phyloP scores from a whole-genome alignment of 1,140 invertebrate species.

The Drosophila truncata region DNA sequence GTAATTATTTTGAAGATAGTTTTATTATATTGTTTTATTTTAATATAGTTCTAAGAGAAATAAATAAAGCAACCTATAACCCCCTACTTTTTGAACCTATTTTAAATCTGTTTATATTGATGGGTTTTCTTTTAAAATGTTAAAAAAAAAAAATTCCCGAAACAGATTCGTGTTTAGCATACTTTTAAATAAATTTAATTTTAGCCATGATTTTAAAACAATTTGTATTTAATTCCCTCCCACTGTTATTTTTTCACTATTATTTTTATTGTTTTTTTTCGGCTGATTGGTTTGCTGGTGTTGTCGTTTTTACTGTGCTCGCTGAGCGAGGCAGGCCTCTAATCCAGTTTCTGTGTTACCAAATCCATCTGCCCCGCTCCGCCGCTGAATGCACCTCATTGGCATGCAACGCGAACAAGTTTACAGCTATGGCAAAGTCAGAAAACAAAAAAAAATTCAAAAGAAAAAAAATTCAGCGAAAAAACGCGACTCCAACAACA shows the following conservation, averaged over 20 bases:
- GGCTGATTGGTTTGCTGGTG: slow-evolving; percentile 33
- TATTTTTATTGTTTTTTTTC: slow-evolving; percentile 20
- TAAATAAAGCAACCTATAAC: background rate
- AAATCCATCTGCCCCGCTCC: slow-evolving; percentile 22
- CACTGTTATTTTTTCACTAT: slow-evolving; percentile 22
- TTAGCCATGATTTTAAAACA: background rate
- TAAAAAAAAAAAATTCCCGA: no score
- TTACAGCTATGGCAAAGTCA: slow-evolving; percentile 69
- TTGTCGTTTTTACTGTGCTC: slow-evolving; percentile 3
- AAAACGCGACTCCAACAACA: slow-evolving; percentile 64
- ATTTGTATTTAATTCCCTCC: background rate
- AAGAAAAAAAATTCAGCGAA: slow-evolving; percentile 15
- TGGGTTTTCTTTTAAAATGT: no score
- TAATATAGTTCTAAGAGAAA: background rate
- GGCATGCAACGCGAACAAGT: slow-evolving; percentile 68
- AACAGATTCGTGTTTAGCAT: background rate
- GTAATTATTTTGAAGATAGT: slow-evolving; percentile 1
- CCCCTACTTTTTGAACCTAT: background rate
- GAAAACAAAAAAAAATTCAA: slow-evolving; percentile 12
- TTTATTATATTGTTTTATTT: no score
- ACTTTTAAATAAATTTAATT: no score
- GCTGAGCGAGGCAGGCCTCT: slow-evolving; percentile 49
- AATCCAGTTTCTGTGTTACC: slow-evolving; percentile 71
- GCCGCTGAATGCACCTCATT: slow-evolving; percentile 25
- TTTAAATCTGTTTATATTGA: background rate